Percentiles rank a stretch among this genome's conserved stretches.
These are phyloP conservation scores for Apodemia mormo DNA, from an alignment of 2,888 invertebrate species.

Conservation along the genomic window DNA sequence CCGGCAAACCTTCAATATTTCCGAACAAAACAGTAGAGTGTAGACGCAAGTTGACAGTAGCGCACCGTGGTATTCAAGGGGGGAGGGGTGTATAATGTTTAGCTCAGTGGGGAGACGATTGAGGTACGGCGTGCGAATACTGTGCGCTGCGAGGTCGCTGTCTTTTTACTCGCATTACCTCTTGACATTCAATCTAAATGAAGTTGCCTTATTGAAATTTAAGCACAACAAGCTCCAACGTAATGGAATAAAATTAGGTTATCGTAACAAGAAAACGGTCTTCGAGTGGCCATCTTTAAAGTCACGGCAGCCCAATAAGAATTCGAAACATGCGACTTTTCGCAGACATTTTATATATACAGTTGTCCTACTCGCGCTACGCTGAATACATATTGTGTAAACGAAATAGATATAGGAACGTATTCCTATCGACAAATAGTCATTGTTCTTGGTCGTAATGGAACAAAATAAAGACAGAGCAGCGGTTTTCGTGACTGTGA, in stretches of 20 bases:
- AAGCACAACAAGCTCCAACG: conserved; percentile 67
- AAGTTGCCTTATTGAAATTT: conserved; percentile 74
- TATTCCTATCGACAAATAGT: conserved; percentile 67
- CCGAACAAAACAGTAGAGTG: conserved; percentile 68
- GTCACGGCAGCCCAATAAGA: conserved; percentile 74
- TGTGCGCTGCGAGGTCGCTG: conserved; percentile 60
- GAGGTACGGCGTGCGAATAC: conserved; percentile 55
- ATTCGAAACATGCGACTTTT: conserved; percentile 66
- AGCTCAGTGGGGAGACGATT: conserved; percentile 35
- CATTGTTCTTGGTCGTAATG: conserved; percentile 80
- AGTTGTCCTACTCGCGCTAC: conserved; percentile 56
- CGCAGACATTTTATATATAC: conserved; percentile 46
- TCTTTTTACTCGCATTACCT: conserved; percentile 73
- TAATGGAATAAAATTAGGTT: conserved; percentile 78
- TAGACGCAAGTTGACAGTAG: conserved; percentile 52
- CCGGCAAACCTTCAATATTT: conserved; percentile 79
- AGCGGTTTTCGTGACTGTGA: conserved; percentile 80
- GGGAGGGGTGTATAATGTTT: conserved; percentile 27
- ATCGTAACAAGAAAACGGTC: conserved; percentile 76
- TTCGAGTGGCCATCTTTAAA: conserved; percentile 77
- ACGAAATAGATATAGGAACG: conserved; percentile 65
- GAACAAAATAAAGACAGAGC: conserved; percentile 80
- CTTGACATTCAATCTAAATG: conserved; percentile 78
- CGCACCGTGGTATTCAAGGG: conserved; percentile 40
- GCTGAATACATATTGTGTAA: conserved; percentile 45